Base-by-base conservation (phyloP, 2,888 invertebrate species). In the Petrolisthes manimaculis region DNA sequence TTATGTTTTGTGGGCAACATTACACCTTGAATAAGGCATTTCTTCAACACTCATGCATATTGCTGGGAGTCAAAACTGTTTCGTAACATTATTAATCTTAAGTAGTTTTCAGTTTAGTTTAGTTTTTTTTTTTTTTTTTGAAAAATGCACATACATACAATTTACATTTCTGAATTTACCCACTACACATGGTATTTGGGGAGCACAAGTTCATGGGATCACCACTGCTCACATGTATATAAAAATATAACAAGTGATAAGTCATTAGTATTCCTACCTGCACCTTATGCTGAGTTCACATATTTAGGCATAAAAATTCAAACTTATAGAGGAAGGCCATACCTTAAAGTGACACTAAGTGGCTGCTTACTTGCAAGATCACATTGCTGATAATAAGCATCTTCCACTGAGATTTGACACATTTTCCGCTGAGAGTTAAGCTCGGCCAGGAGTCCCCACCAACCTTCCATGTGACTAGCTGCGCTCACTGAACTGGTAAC, bases 401-500 rank as follows among this genome's bases (percentile, higher is more conserved):
- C 82, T 75, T 86, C 84, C 80, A 86, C 86, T 56, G 81, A 86
- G 78, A 75, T 86, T 81, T 81, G 81, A 80, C 86, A 83, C 77
- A 87, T 69, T 88, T 84, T 84, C 67, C 88, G 71, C 80, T 88
- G 87, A 83, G 84, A 71, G 78, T 80, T 88, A 84, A 88, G 88
- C 88, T 88, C 88, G 51, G 84, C 75, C 87, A 77, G 83, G 61
- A 75, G 75, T 71, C 75, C 84, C 80, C 55, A 24, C 81, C 80
- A 71, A 55, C 69, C 81, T 74, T 84, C 74, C 74, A 74, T 53
- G 81, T 88, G 88, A 90, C 90, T 90, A 90, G 90, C 90, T 90
- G 88, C 90, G 90, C 56, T 90, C 90, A 78, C 88, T 88, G 86
- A 88, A 88, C 85, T 85, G 88, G 83, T 90, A 88, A 75, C 90